phyloP scores from a whole-genome alignment of 1,140 invertebrate species.

The Pseudomyrmex cubaensis region DNA sequence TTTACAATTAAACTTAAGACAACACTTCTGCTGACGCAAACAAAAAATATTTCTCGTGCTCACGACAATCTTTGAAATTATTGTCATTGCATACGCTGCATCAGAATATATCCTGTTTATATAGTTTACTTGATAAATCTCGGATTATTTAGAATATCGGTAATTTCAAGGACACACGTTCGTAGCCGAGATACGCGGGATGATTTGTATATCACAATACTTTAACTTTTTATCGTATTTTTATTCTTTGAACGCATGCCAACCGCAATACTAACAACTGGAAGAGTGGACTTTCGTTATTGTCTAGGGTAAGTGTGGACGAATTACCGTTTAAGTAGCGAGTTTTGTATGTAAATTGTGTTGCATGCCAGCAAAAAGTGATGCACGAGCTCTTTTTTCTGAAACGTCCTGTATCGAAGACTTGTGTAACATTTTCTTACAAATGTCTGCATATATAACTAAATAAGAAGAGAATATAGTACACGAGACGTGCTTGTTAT shows the following conservation, averaged over 20 bases:
- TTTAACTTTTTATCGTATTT: constrained; percentile 74
- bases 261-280: constrained; percentile 82
- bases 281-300: constrained; percentile 83
- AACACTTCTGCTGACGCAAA: neutral
- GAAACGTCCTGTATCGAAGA: neutral
- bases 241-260: constrained; percentile 80
- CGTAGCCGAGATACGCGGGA: constrained; percentile 10
- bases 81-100: constrained; percentile 3
- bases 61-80: constrained; percentile 60
- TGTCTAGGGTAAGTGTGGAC: constrained; percentile 82
- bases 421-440: neutral
- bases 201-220: constrained; percentile 52
- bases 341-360: constrained; percentile 26
- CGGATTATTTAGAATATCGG: neutral
- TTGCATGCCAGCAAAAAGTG: constrained; percentile 23
- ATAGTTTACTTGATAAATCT: neutral
- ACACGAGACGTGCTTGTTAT: neutral
- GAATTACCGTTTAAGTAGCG: constrained; percentile 45
- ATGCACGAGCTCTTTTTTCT: neutral
- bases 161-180: constrained; percentile 57
- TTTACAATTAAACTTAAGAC: neutral
- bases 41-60: neutral
- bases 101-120: neutral
- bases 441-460: neutral
- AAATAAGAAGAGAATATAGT: too few relatives aligned